phyloP scores from a whole-genome alignment of 2,113 vertebrate genomes.

The Eonycteris spelaea region DNA sequence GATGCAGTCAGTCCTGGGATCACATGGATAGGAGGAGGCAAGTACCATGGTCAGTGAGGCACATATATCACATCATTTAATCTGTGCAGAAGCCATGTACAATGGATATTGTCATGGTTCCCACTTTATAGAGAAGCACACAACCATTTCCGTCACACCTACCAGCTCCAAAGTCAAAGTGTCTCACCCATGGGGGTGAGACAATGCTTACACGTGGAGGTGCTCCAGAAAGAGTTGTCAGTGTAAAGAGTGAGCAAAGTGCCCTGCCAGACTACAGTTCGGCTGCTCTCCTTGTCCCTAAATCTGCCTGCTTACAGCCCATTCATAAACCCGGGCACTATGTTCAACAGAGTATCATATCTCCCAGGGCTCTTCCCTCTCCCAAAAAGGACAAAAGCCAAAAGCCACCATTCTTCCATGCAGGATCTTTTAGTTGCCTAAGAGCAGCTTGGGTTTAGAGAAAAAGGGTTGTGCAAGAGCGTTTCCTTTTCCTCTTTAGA shows the following conservation, averaged over 20 bases:
- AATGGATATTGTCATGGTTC: neutral
- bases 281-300: neutral
- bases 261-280: neutral
- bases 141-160: neutral
- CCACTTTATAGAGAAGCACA: neutral
- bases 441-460: neutral
- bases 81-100: neutral
- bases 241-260: too few species aligned
- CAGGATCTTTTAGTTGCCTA: neutral
- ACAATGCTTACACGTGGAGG: accelerated
- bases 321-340: neutral
- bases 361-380: neutral
- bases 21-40: neutral
- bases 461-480: accelerated
- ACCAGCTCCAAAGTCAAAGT: neutral
- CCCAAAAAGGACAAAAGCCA: neutral
- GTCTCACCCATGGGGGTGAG: too few species aligned
- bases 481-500: neutral
- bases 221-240: neutral
- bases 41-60: accelerated
- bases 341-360: neutral
- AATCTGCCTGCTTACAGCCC: neutral
- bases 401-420: neutral
- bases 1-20: neutral
- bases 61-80: neutral